Conservation (phyloP, 1,140 invertebrate genomes). For the Helicoverpa armigera region DNA sequence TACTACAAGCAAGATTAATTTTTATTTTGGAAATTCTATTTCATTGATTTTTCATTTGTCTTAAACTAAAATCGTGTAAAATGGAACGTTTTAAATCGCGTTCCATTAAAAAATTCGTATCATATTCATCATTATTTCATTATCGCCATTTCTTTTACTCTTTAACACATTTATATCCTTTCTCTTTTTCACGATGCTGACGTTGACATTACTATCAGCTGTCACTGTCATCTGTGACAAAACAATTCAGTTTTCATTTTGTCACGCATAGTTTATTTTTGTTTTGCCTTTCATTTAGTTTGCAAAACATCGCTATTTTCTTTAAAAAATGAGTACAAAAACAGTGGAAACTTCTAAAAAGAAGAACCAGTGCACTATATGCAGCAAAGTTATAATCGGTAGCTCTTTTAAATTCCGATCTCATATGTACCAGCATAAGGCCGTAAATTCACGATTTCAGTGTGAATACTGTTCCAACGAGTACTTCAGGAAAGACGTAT, state of each 20-base stretch:
- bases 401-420: constrained; percentile 64
- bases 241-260: not conserved
- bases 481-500: constrained; percentile 66
- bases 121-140: no score
- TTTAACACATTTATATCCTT: no score
- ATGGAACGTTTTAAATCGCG: no score
- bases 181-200: not conserved
- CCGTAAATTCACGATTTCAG: constrained; percentile 56
- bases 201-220: not conserved
- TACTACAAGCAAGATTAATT: no score
- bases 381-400: constrained; percentile 62
- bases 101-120: no score
- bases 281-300: constrained; percentile 3
- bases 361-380: constrained; percentile 59
- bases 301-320: not conserved
- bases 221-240: not conserved
- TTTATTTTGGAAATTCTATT: no score
- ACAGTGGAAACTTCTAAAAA: not conserved
- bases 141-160: no score
- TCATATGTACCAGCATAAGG: constrained; percentile 68
- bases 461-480: constrained; percentile 64
- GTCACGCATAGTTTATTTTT: constrained; percentile 16
- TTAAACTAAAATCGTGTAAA: no score
- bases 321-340: constrained; percentile 41
- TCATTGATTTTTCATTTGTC: no score